Evolutionary conservation across 1,140 invertebrate genomes (phyloP).

Genomic region (Schlechtendalia chinensis): DNA sequence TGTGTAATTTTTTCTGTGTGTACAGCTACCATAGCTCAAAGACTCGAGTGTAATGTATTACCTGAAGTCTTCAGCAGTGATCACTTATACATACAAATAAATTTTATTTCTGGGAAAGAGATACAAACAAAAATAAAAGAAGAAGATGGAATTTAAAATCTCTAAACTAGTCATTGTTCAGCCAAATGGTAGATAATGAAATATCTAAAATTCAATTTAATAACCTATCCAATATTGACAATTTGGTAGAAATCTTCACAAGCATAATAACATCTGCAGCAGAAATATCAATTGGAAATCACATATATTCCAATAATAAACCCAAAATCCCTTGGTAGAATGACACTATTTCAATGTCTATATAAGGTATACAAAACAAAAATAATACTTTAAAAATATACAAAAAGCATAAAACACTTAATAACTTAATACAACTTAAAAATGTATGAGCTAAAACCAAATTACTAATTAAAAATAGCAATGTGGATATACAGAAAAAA

Average conservation of each 20-base stretch:
- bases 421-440: conserved; percentile 15
- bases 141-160: conserved; percentile 3
- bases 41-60: background rate
- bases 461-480: conserved; percentile 7
- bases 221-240: background rate
- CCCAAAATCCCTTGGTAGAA: background rate
- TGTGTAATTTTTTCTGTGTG: background rate
- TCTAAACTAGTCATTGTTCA: background rate
- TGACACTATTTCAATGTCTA: background rate
- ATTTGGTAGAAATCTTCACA: background rate
- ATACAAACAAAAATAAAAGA: background rate
- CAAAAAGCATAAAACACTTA: background rate
- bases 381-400: background rate
- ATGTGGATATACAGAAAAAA: too few species aligned
- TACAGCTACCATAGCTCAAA: background rate
- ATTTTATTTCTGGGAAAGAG: background rate
- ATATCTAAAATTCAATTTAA: background rate
- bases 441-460: background rate
- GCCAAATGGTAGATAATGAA: background rate
- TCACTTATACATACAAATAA: background rate
- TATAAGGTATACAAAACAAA: conserved; percentile 3
- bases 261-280: background rate
- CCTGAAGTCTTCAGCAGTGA: background rate
- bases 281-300: background rate
- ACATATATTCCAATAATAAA: background rate